Evolutionary conservation across 2,888 invertebrate species (phyloP), one percentile per base, ranked within the genome.

Genomic region (Labia minor): DNA sequence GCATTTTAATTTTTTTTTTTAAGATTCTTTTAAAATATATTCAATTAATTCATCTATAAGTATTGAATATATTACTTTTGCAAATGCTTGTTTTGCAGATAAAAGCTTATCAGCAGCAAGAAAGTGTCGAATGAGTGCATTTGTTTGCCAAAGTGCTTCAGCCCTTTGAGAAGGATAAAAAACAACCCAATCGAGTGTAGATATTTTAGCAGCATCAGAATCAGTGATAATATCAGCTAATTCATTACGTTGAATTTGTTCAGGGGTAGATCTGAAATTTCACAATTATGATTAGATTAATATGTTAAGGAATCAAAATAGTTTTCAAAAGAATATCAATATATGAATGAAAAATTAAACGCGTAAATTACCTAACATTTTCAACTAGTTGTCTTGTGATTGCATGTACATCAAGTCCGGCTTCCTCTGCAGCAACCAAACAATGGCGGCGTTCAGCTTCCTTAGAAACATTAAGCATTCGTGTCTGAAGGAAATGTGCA

Each of bases 351-450:
- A n/a, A n/a, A n/a, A n/a, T n/a, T n/a, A n/a, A n/a, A n/a, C n/a
- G n/a, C n/a, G n/a, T n/a, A n/a, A n/a, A n/a, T 37, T 67, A 75
- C 75, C 76, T 74, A 67, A 90, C 87, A 74, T 86, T 88, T 74
- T 92, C 91, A 0, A 95, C 93, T 0, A 95, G 89, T 68, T 87
- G 81, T 75, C 89, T 87, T 0, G 95, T 92, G 67, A 95, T 90
- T 19, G 85, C 85, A 68, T 87, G 85, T n/a, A 95, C 85, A 78
- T 95, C 89, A 61, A 96, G 80, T 11, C 89, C 90, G 62, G 87
- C 88, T 71, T 82, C 81, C 66, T 86, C 79, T 0, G 89, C 92
- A 71, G 85, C 91, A 74, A 81, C 82, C 19, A 92, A 80, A 37
- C 89, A 86, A 63, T 80, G 78, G 67, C 82, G 80, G 33, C 90